Evolutionary conservation across 2,888 invertebrate species (phyloP).

Genomic region (Lapara coniferarum): DNA sequence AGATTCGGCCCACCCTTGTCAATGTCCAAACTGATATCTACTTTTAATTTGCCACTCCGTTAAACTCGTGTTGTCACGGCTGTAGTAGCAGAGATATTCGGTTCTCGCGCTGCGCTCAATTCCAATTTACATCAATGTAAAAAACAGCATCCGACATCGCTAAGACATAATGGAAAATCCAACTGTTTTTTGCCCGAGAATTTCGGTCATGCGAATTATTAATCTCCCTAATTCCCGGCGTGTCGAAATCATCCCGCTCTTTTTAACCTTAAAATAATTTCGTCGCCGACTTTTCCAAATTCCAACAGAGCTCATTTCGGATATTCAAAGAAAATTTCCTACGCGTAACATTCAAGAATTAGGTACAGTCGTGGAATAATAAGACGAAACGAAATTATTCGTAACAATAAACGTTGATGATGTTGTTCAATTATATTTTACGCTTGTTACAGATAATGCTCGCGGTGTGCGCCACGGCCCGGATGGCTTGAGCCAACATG

Average conservation of each 20-base stretch:
- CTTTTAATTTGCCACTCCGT: slow-evolving; percentile 67
- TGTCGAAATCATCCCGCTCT: slow-evolving; percentile 12
- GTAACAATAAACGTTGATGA: slow-evolving; percentile 32
- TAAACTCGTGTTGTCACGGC: slow-evolving; percentile 53
- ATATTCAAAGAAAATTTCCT: slow-evolving; percentile 22
- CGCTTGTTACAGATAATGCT: slow-evolving; percentile 78
- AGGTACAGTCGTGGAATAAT: slow-evolving; percentile 26
- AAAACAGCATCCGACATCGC: slow-evolving; percentile 12
- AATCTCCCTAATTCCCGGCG: slow-evolving; percentile 27
- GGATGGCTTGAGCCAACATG: slow-evolving; percentile 75
- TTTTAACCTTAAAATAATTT: slow-evolving; percentile 15
- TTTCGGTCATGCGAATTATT: slow-evolving; percentile 33
- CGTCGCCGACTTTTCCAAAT: slow-evolving; percentile 5
- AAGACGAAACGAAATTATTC: slow-evolving; percentile 32
- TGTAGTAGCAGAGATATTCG: slow-evolving; percentile 37
- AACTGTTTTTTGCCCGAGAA: not conserved
- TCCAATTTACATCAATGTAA: slow-evolving; percentile 39
- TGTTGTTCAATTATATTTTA: slow-evolving; percentile 36
- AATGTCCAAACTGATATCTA: slow-evolving; percentile 58
- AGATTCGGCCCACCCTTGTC: slow-evolving; percentile 55
- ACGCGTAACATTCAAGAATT: slow-evolving; percentile 22
- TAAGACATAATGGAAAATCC: slow-evolving; percentile 15
- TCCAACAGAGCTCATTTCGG: slow-evolving; percentile 5
- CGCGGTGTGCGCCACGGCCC: slow-evolving; percentile 49
- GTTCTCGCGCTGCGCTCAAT: slow-evolving; percentile 38